These are phyloP conservation scores for Eriosoma lanigerum DNA, from an alignment of 1,140 invertebrate genomes.

Conservation along the genomic window DNA sequence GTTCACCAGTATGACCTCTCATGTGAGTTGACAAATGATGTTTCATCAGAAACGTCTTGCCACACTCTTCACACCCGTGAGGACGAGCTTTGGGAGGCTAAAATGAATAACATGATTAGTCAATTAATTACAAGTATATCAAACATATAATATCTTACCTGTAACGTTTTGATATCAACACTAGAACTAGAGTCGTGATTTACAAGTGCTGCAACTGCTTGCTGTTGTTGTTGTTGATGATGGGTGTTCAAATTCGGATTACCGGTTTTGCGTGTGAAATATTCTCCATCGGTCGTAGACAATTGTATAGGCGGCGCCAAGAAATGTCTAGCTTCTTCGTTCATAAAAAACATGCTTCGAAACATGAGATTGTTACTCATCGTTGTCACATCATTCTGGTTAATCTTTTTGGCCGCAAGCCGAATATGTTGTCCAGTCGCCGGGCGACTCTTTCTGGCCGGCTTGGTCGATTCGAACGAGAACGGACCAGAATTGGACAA, in stretches of 20 bases:
- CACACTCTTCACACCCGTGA: conserved; percentile 78
- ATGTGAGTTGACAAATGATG: conserved; percentile 80
- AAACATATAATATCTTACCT: not conserved
- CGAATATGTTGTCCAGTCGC: conserved; percentile 33
- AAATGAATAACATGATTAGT: not conserved
- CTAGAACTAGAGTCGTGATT: conserved; percentile 43
- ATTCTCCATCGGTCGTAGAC: conserved; percentile 54
- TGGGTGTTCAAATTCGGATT: conserved; percentile 33
- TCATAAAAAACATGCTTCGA: conserved; percentile 57
- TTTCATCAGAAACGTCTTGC: conserved; percentile 79
- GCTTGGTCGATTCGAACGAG: not conserved
- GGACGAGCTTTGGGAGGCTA: conserved; percentile 67
- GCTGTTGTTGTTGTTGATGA: conserved; percentile 48
- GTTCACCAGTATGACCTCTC: conserved; percentile 67
- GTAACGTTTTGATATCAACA: conserved; percentile 42
- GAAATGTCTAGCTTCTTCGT: conserved; percentile 56
- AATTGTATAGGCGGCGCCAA: conserved; percentile 55
- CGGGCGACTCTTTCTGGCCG: not conserved
- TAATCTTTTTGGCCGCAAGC: conserved; percentile 37
- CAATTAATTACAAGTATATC: not conserved
- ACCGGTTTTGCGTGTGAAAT: conserved; percentile 54
- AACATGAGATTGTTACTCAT: conserved; percentile 57
- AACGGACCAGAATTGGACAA: not conserved
- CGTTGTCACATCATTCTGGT: conserved; percentile 47
- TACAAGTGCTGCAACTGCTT: conserved; percentile 14